These are phyloP conservation scores for Varroa destructor DNA, from an alignment of 1,140 invertebrate genomes.

Conservation along the genomic window DNA sequence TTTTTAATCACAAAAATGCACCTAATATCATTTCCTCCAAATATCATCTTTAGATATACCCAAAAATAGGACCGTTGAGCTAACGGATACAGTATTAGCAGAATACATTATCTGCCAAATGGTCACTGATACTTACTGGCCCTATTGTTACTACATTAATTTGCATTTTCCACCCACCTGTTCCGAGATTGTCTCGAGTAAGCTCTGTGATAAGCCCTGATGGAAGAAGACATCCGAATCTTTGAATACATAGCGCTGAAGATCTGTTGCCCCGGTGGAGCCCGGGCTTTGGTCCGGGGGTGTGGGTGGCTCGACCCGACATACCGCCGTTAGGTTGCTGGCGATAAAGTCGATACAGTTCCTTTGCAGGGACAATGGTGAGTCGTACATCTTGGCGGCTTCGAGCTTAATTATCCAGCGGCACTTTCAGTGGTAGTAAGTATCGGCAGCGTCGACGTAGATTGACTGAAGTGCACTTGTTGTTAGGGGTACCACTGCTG, in stretches of 20 bases:
- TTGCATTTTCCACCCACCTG: conserved; percentile 42
- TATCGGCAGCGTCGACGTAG: too few species aligned
- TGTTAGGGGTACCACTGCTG: too few species aligned
- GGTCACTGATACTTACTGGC: too few species aligned
- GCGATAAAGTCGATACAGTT: conserved; percentile 56
- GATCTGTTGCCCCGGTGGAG: conserved; percentile 30
- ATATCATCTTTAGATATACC: too few species aligned
- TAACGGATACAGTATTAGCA: too few species aligned
- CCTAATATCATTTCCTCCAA: too few species aligned
- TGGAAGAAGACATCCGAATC: conserved; percentile 54
- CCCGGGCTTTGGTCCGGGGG: conserved; percentile 34
- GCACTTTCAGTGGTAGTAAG: too few species aligned
- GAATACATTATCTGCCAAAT: too few species aligned
- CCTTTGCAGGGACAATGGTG: conserved; percentile 51
- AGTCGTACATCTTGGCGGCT: conserved; percentile 48
- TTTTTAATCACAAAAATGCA: too few species aligned
- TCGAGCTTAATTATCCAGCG: not conserved
- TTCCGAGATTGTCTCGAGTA: conserved; percentile 51
- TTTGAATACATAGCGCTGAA: conserved; percentile 47
- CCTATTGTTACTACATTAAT: too few species aligned
- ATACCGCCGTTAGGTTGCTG: conserved; percentile 52
- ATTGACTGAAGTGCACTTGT: too few species aligned
- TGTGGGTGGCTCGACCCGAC: conserved; percentile 39
- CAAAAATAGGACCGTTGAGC: too few species aligned
- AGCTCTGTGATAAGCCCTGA: conserved; percentile 52